Base-by-base conservation (phyloP, 2,888 invertebrate species). In the Caenorhabditis sp. region DNA sequence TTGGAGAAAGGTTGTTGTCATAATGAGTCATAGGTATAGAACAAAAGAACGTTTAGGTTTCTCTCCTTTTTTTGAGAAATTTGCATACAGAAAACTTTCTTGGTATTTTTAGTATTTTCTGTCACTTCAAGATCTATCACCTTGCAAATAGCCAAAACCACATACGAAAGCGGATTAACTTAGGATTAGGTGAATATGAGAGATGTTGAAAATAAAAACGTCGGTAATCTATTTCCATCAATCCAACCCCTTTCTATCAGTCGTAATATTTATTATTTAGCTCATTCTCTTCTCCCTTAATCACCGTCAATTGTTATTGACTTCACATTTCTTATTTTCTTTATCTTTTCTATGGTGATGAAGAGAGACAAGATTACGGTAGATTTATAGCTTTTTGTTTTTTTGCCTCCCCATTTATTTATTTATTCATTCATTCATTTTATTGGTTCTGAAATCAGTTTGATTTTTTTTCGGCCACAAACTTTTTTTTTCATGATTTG, bases 301-400 rank as follows among this genome's bases (percentile, higher is more conserved):
- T 43, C 43, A 43, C 17, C 17, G 14, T 43, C 43, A 10, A 43
- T 43, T 43, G 43, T 43, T 10, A 43, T 17, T 43, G 12, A 43
- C 43, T 17, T 43, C 17, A 43, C 17, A 10, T 43, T 5, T 14
- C 17, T 43, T 43, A 43, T 43, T 43, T 43, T 43, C 17, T 43
- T 43, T 43, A 43, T 43, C 43, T 10, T 43, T 43, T 10, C 6
- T 43, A 43, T 43, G 43, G 14, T 43, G 43, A 43, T 43, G 43
- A 43, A 12, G 43, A 43, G 43, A 43, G 14, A 17, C 6, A 43
- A 17, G 43, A 43, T 43, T 43, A 43, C 43, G 43, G 43, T 43
- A 43, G 43, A 43, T 43, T 43, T 43, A 43, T 43, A 43, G 43
- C 43, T 43, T 43, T 43, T 43, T 43, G 43, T 43, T 43, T 43